A percentile compares a stretch with the other conserved stretches of the same genome.
Evolutionary conservation across 2,113 vertebrate genomes (phyloP).

Genomic region (Cheirogaleus medius): DNA sequence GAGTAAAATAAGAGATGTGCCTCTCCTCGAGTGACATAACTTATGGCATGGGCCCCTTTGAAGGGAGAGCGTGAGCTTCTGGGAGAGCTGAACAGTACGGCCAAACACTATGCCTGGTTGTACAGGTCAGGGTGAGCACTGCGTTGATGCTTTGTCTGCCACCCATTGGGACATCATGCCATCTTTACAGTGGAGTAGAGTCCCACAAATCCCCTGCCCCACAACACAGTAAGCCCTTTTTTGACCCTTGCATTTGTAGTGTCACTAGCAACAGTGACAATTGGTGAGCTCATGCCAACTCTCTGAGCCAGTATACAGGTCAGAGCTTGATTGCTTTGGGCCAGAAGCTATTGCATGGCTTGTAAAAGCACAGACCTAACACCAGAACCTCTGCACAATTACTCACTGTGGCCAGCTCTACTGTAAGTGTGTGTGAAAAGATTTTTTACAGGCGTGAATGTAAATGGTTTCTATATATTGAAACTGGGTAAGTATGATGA

Average conservation of each 20-base stretch:
- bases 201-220: not conserved
- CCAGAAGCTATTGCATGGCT: not conserved
- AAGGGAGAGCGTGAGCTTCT: not conserved
- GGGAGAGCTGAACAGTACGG: not conserved
- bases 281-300: not conserved
- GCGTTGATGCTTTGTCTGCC: not conserved
- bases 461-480: not conserved
- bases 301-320: not conserved
- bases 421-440: not conserved
- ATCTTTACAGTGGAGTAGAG: not conserved
- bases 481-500: not conserved
- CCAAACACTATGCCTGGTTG: not conserved
- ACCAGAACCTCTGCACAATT: not conserved
- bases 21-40: not conserved
- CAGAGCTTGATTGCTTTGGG: slow-evolving; percentile 9
- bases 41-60: not conserved
- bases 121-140: not conserved
- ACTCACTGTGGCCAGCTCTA: not conserved
- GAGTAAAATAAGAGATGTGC: not conserved
- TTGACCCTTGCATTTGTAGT: not conserved
- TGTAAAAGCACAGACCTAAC: not conserved
- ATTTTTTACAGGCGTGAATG: not conserved
- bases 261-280: not conserved
- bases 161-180: not conserved
- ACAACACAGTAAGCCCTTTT: not conserved